These are phyloP conservation scores for Rhagophthalmus giganteus DNA, from an alignment of 2,888 invertebrate species.

Conservation along the genomic window DNA sequence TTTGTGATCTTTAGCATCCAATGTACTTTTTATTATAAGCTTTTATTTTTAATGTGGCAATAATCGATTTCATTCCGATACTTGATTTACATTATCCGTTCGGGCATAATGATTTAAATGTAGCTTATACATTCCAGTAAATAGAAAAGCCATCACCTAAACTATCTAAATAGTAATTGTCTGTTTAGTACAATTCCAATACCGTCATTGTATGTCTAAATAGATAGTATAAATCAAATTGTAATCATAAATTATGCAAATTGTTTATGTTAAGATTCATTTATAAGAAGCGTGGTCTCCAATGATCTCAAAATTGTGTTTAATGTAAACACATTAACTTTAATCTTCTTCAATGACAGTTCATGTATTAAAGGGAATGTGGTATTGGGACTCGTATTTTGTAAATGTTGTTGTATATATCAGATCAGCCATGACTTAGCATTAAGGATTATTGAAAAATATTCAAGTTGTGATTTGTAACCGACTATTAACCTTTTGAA, in stretches of 20 bases:
- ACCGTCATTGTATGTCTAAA: no score
- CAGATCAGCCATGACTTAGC: conserved; percentile 50
- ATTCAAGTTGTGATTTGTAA: conserved; percentile 25
- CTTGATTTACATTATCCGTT: conserved; percentile 37
- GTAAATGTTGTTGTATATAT: conserved; percentile 49
- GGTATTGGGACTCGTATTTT: conserved; percentile 40
- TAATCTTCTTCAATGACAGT: conserved; percentile 16
- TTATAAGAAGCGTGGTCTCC: conserved; percentile 41
- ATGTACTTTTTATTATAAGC: conserved; percentile 33
- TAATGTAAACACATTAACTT: conserved; percentile 29
- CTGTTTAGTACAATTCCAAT: no score
- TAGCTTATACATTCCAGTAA: no score
- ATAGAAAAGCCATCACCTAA: no score
- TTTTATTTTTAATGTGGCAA: conserved; percentile 45
- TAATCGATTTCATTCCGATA: conserved; percentile 41
- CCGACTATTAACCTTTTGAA: conserved; percentile 24
- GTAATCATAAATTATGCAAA: no score
- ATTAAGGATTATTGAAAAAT: conserved; percentile 31
- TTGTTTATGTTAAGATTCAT: conserved; percentile 36
- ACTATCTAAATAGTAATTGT: no score
- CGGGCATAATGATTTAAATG: no score
- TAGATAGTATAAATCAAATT: no score
- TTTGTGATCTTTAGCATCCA: conserved; percentile 47
- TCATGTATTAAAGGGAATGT: conserved; percentile 31
- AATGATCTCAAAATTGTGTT: conserved; percentile 52